A percentile compares a stretch with the other conserved stretches of the same genome.
phyloP scores from a whole-genome alignment of 2,888 invertebrate species.

The Limnephilus lunatus region DNA sequence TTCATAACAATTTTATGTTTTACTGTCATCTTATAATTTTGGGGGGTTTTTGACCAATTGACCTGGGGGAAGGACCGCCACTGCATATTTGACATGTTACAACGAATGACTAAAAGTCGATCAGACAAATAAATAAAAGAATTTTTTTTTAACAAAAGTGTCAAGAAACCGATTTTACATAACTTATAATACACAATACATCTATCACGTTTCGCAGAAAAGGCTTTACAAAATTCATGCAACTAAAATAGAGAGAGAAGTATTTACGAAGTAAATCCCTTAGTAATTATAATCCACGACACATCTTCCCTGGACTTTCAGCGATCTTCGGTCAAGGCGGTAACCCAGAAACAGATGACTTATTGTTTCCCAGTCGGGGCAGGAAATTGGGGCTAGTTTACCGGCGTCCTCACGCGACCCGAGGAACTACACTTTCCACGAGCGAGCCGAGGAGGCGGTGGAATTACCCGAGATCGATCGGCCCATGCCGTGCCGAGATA shows the following conservation, averaged over 20 bases:
- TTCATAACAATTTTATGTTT: no score
- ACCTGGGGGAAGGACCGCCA: no score
- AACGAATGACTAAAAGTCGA: no score
- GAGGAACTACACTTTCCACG: background rate
- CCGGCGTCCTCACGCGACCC: constrained; percentile 48
- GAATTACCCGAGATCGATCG: constrained; percentile 36
- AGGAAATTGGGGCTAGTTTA: constrained; percentile 61
- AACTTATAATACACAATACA: no score
- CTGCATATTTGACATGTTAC: no score
- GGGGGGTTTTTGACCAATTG: no score
- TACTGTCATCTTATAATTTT: no score
- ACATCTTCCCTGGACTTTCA: background rate
- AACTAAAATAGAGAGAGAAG: background rate
- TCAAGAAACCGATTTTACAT: no score
- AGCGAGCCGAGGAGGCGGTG: background rate
- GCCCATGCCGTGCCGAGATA: constrained; percentile 36
- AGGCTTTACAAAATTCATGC: background rate
- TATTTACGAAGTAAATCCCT: background rate
- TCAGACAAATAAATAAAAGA: no score
- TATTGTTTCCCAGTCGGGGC: constrained; percentile 31
- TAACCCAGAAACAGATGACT: background rate
- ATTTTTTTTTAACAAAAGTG: no score
- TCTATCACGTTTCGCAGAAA: no score
- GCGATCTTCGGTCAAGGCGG: background rate
- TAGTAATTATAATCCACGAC: background rate